Evolutionary conservation across 2,113 vertebrate species (phyloP), one percentile per base, ranked within the genome.

Genomic region (Lagenorhynchus albirostris): DNA sequence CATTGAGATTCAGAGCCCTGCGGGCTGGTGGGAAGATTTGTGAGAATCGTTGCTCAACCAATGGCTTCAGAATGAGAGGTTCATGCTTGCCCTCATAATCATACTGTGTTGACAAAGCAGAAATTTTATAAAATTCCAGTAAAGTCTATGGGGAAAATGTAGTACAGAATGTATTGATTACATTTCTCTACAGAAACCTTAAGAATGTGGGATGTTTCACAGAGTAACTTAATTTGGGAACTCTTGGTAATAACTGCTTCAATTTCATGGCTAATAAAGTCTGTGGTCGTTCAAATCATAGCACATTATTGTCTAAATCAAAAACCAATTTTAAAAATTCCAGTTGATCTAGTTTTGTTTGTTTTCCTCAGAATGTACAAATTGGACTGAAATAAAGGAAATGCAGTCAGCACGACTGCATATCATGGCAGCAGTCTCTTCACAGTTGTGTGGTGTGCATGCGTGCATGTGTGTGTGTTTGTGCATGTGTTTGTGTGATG

Each of bases 261-360:
- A 44, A 41, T 94, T 93, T 83, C 82, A 84, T 70, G 82, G 95
- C 62, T 67, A 88, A 97, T 63, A 68, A 94, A 90, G 73, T 53
- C 89, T 53, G 63, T 53, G 70, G 63, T 50, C 36, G 87, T 87
- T 92, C 73, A 70, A 74, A 70, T 80, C 79, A 87, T 55, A 63
- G 58, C 73, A 31, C 38, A 47, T 92, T 89, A 90, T 63, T 44
- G 1, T 41, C 84, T 90, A 81, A 95, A 81, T 88, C 5, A 91
- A 92, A 96, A 89, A 58, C 67, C 29, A 89, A 96, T 81, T 96
- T n/a, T 26, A 70, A 92, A 68, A 73, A 89, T 31, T 71, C 17
- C 10, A 44, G 25, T 36, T 8, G 77, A 53, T 70, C 14, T n/a
- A 15, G n/a, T 50, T 60, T 25, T 47, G 21, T 71, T 36, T 62